Base-by-base conservation (phyloP, 2,113 vertebrate genomes). In the Tricholaema leucomelas region DNA sequence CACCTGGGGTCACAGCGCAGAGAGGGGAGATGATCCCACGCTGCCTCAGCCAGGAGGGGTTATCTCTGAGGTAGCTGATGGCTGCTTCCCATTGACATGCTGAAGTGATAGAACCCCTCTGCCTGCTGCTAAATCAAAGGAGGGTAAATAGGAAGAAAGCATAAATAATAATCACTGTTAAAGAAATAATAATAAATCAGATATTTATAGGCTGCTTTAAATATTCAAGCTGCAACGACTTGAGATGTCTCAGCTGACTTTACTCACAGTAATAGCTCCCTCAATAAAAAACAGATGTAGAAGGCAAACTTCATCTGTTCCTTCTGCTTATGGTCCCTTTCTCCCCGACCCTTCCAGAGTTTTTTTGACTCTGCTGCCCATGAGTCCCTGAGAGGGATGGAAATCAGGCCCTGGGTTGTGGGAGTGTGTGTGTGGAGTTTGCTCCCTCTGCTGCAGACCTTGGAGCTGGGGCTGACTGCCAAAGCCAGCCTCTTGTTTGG, bases 201-300 rank as follows among this genome's bases (percentile, higher is more conserved):
- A 92, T 94, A 96, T 97, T 95, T 95, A 93, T 93, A 91, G 94
- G 67, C 81, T 56, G 69, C 86, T 83, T 96, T 96, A 96, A 96
- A 86, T 93, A 94, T 89, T 94, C 92, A 94, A 91, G 86, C 81
- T 91, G 86, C 81, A 84, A 50, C 85, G 92, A 95, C 84, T 65
- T 87, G 80, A 94, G 91, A 91, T 95, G 80, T 91, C 93, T 96
- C 96, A 91, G 82, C 94, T 96, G 94, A 94, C 85, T 96, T 96
- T 91, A 85, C 76, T 87, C 90, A 81, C 72, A 88, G 67, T 94
- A 97, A 97, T 94, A 96, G 69, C 87, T 94, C 75, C 72, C 87
- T 94, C 90, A 89, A 96, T 95, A 95, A 76, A 96, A 97, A 97
- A 58, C 97, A 97, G 91, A 97, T 97, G 97, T 93, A 88, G 82